A percentile compares a stretch with the other conserved stretches of the same genome.
phyloP scores from a whole-genome alignment of 2,888 invertebrate species.

The Protonemura montana region DNA sequence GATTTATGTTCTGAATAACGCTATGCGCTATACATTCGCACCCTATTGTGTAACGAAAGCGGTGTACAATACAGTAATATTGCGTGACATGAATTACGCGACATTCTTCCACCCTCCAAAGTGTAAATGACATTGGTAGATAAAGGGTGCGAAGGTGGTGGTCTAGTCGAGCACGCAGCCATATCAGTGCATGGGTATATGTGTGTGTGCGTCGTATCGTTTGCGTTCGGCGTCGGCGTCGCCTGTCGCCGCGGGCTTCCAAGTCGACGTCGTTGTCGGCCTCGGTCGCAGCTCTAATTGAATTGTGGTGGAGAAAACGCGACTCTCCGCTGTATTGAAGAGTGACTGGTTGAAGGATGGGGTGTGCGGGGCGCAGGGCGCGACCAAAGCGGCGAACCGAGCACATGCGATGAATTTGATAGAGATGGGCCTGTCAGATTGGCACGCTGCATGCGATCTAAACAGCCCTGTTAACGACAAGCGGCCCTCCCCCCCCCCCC shows the following conservation, averaged over 20 bases:
- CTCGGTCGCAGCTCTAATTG: not conserved
- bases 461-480: constrained; percentile 23
- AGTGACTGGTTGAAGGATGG: not conserved
- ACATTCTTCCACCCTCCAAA: not conserved
- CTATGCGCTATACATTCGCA: not conserved
- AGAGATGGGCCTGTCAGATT: constrained; percentile 34
- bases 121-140: constrained; percentile 12
- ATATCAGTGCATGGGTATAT: not conserved
- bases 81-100: not conserved
- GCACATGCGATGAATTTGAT: constrained; percentile 33
- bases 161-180: not conserved
- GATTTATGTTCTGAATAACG: not conserved
- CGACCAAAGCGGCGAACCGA: not conserved
- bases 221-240: not conserved
- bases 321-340: not conserved
- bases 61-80: constrained; percentile 1
- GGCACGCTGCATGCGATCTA: constrained; percentile 32
- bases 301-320: not conserved
- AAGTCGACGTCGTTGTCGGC: not conserved
- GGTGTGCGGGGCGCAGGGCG: not conserved
- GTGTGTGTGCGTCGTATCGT: not conserved
- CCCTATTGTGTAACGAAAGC: not conserved
- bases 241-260: not conserved
- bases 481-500: too few species aligned
- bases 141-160: not conserved